phyloP scores from a whole-genome alignment of 2,888 invertebrate genomes.

The Epistrophe eligans region DNA sequence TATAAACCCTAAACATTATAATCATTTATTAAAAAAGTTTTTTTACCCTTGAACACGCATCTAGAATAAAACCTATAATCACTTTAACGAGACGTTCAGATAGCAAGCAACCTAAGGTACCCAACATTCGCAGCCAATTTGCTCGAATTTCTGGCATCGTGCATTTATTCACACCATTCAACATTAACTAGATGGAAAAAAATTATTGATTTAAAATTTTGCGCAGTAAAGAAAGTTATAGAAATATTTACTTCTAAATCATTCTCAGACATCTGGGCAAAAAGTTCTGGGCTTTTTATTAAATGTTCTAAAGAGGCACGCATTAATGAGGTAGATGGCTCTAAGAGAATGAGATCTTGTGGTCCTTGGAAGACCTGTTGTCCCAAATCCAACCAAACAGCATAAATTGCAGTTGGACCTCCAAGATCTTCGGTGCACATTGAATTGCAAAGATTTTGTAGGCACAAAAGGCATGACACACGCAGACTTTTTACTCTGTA shows the following conservation, averaged over 20 bases:
- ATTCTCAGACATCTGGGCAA: conserved; percentile 85
- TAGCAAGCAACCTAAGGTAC: conserved; percentile 85
- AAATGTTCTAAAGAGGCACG: conserved; percentile 89
- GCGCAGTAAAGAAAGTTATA: not conserved
- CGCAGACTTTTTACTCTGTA: conserved; percentile 86
- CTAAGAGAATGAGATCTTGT: conserved; percentile 85
- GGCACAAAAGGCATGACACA: conserved; percentile 88
- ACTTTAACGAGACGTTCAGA: conserved; percentile 80
- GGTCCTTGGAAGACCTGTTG: conserved; percentile 86
- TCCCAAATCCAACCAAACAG: conserved; percentile 88
- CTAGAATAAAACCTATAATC: conserved; percentile 87
- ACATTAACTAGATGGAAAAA: conserved; percentile 83
- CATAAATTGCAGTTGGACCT: conserved; percentile 86
- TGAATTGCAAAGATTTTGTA: conserved; percentile 88
- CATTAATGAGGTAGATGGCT: conserved; percentile 90
- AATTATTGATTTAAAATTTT: not conserved
- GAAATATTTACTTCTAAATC: conserved; percentile 84
- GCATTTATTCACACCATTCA: conserved; percentile 85
- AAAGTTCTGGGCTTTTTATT: conserved; percentile 84
- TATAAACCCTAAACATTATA: no score
- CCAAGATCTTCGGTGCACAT: conserved; percentile 87
- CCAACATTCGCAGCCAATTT: conserved; percentile 86
- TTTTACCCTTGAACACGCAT: conserved; percentile 82
- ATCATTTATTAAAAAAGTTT: no score
- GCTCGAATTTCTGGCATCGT: conserved; percentile 86